Base-by-base conservation (phyloP, 2,888 invertebrate species). In the Blastobasis lacticolella region DNA sequence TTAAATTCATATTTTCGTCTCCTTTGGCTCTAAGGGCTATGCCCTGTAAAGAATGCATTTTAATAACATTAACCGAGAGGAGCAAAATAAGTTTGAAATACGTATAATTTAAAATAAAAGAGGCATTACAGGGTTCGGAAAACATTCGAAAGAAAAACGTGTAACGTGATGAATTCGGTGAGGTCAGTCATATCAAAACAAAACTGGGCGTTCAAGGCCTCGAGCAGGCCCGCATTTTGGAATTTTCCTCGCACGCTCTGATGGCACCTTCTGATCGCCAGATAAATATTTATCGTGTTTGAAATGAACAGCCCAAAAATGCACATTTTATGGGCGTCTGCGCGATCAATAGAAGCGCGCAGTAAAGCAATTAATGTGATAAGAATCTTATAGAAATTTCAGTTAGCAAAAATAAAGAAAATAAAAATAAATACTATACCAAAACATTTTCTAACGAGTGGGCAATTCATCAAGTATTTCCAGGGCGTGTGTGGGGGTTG, bases 391-490 rank as follows among this genome's bases (percentile, higher is more conserved):
- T 23, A 23, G 23, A 23, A 23, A 3, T 23, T 23, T 23, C 23
- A 3, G 23, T 23, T 23, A 63, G 61, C 52, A 51, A 61, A 67
- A 61, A 56, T 61, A 66, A 61, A 61, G 54, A 58, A 65, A 69
- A 71, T 69, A 63, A 63, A 70, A 70, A 69, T 23, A 23, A 80
- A 82, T 86, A 88, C 81, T 75, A 67, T 89, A 89, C 89, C 89
- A 78, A 89, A 89, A 80, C 89, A 89, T 89, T 89, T 89, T 70
- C 88, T 89, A 88, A 89, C 87, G 77, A 89, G 88, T 86, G 88
- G 88, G 85, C 89, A 89, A 89, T 87, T 88, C 88, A 89, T 89
- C 88, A 89, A 89, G 87, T 88, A 88, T 74, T 89, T 88, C 89
- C 88, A 88, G 74, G 89, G 88, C 65, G 89, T 87, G 68, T 88